Base-by-base conservation (phyloP, 1,140 invertebrate species). In the Pygmarrhopalites habei region DNA sequence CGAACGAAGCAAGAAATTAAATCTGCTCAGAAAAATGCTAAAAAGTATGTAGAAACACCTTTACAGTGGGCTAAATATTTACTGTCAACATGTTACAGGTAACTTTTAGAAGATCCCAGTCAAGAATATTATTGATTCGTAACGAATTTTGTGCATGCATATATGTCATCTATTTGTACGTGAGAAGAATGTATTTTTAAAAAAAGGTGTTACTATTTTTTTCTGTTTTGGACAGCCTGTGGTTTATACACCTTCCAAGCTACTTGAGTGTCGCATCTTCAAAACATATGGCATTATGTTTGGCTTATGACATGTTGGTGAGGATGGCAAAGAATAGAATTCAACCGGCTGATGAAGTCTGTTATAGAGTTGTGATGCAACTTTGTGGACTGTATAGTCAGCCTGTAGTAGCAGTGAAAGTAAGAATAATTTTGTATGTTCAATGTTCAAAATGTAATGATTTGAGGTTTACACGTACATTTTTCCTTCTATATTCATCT, bases 311-410 rank as follows among this genome's bases (percentile, higher is more conserved):
- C 72, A 79, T 95, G 14, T 78, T 98, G 44, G 85, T 88, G 39
- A 84, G 85, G 70, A 90, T 95, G 75, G 89, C 92, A 65, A 86
- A 88, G 65, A 78, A 85, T 26, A 81, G 85, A 70, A 82, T 95
- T 49, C 80, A 82, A 60, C 86, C 89, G 21, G 89, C 89, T 73
- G 95, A 98, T 80, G 95, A 98, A 82, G 88, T 98, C 58, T 98
- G 94, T 77, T 99, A 98, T 76, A 82, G 96, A 69, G 89, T 97
- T 29, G 89, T 99, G 85, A 97, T 99, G 90, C 93, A 98, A 77
- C 81, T 99, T 2, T 99, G 96, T 78, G 95, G 95, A 10, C 85
- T 92, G 63, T 91, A 97, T 74, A 88, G 89, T 62, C 82, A 95
- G 72, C 96, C 96, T 2, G 86, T 93, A 44, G 78, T 99, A 67